Conservation (phyloP, 2,113 vertebrate genomes). For the Zootoca vivipara region DNA sequence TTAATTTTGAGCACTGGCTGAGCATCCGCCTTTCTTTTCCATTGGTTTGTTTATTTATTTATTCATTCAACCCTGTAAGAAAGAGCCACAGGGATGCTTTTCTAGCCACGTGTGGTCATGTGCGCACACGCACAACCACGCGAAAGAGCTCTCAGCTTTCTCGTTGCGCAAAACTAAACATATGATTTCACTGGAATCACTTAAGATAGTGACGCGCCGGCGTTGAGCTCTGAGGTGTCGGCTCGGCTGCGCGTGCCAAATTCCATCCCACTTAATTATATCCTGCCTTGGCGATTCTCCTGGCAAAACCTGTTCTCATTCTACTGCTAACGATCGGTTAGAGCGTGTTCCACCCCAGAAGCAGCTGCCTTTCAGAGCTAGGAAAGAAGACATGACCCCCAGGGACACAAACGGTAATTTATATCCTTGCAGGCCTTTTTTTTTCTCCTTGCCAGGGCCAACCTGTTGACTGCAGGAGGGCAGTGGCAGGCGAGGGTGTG, state of each 20-base stretch:
- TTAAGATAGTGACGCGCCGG: neutral
- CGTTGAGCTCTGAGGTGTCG: constrained; percentile 11
- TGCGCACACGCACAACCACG: no score
- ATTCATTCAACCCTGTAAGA: neutral
- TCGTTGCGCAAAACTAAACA: neutral
- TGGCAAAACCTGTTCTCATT: neutral
- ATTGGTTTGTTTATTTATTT: no score
- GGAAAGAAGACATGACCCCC: neutral
- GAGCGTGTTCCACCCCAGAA: neutral
- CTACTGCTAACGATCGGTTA: neutral
- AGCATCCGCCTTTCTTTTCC: neutral
- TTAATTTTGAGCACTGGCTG: neutral
- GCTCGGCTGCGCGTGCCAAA: neutral
- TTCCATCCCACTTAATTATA: constrained; percentile 34
- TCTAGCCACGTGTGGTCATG: no score
- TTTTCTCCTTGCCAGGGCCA: neutral
- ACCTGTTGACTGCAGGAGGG: no score
- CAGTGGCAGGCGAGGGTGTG: no score
- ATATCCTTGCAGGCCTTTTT: no score
- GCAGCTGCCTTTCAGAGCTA: neutral
- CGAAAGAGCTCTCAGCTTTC: neutral
- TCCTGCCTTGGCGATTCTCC: neutral
- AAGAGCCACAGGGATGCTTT: neutral
- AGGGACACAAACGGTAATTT: neutral
- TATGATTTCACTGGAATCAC: neutral